Evolutionary conservation across 1,140 invertebrate genomes (phyloP).

Genomic region (Ylistrum balloti): DNA sequence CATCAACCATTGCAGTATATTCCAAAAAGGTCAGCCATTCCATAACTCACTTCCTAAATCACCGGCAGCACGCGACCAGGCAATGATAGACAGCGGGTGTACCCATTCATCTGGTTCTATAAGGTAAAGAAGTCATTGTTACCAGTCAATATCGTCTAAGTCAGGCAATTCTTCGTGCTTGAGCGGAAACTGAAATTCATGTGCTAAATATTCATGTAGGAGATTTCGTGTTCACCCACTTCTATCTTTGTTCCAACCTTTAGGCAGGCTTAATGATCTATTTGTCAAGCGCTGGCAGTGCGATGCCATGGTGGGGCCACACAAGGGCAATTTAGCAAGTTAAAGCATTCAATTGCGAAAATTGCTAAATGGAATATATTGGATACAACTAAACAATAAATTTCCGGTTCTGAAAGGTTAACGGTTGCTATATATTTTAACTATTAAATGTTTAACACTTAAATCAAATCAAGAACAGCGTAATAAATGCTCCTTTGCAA

Average conservation of each 20-base stretch:
- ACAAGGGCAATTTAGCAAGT: neutral
- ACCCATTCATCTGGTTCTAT: neutral
- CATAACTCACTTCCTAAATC: conserved; percentile 10
- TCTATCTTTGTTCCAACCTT: neutral
- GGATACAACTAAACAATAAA: neutral
- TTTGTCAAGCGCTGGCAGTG: conserved; percentile 22
- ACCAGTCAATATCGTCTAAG: neutral
- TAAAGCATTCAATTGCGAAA: neutral
- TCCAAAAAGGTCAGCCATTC: conserved; percentile 30
- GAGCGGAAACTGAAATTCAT: conserved; percentile 14
- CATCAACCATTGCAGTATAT: conserved; percentile 18
- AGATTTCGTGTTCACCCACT: neutral
- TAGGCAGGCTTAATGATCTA: neutral
- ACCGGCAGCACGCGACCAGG: neutral
- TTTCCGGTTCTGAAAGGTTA: neutral
- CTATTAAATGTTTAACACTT: no score
- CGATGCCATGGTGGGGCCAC: neutral
- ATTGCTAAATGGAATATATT: neutral
- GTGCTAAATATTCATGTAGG: conserved; percentile 11
- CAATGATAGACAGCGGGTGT: neutral
- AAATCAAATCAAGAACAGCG: no score
- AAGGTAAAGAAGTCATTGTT: neutral
- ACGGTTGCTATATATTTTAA: neutral
- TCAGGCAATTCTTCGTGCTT: neutral
- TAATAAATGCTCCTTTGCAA: no score